Base-by-base conservation (phyloP, 2,113 vertebrate species). In the Ploceus nigricollis region DNA sequence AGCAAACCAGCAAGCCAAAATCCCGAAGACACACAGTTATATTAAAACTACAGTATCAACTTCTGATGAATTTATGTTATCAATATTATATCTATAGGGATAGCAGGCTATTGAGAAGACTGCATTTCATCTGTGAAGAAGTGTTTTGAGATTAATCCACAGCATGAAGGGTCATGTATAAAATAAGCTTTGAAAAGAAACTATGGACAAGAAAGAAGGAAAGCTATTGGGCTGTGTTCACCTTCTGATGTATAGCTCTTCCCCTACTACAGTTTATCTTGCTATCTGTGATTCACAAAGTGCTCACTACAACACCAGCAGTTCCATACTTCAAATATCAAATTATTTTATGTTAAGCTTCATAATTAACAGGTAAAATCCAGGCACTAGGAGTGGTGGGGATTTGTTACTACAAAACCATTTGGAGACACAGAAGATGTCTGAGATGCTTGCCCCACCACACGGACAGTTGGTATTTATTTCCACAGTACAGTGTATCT, bases 371-470 rank as follows among this genome's bases (percentile, higher is more conserved):
- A 69, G 66, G 64, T 30, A 57, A 86, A 71, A 87, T 11, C 42
- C 57, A 48, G 48, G 35, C 72, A 80, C 53, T 14, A 57, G 75
- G 50, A 79, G 58, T 3, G 17, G 57, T 9, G 47, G 23, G 22
- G 33, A 39, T 30, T 76, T 57, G 61, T 60, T 56, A 72, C 82
- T 68, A 87, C 81, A 87, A 77, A 79, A 42, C 57, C 90, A 72
- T 64, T 31, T 18, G 18, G 50, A 95, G 50, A 44, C 21, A 18
- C 5, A 27, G 60, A 10, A 64, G 72, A 91, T 84, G 82, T 61
- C 65, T 87, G 81, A 87, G 90, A 90, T 94, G 76, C 94, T 88
- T 92, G 78, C 93, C 94, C 86, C 89, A 90, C 88, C 87, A 89
- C 90, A 78, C 60, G 70, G 83, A 64, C 78, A 70, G 27, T 56